Evolutionary conservation across 1,140 invertebrate genomes (phyloP).

Genomic region (Lordiphosa stackelbergi): DNA sequence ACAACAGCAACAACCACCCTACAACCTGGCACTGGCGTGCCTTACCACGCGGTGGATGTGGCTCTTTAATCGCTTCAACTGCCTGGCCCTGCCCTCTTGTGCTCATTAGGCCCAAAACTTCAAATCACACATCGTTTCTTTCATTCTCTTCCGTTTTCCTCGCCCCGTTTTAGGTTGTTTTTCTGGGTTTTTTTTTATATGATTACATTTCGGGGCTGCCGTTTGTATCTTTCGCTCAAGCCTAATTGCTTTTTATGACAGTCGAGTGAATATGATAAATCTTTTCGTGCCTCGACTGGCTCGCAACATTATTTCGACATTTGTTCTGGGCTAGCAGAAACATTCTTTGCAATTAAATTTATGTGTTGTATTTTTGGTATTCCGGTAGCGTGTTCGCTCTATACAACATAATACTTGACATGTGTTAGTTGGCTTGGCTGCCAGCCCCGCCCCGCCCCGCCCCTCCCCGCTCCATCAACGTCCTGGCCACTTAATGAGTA

Average conservation of each 20-base stretch:
- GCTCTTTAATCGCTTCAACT: slow-evolving; percentile 61
- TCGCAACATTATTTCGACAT: slow-evolving; percentile 71
- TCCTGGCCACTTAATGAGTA: slow-evolving; percentile 14
- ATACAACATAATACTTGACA: slow-evolving; percentile 53
- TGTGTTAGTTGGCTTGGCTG: slow-evolving; percentile 43
- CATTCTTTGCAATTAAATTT: slow-evolving; percentile 71
- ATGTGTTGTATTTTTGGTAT: slow-evolving; percentile 51
- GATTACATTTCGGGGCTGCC: slow-evolving; percentile 57
- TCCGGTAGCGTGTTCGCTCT: slow-evolving; percentile 34
- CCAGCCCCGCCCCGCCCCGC: slow-evolving; percentile 1
- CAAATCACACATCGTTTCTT: slow-evolving; percentile 61
- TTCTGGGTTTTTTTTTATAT: slow-evolving; percentile 41
- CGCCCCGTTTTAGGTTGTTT: slow-evolving; percentile 6
- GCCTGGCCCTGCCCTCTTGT: slow-evolving; percentile 20
- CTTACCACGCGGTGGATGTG: slow-evolving; percentile 30
- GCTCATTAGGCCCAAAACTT: slow-evolving; percentile 65
- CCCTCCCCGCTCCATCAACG: not conserved
- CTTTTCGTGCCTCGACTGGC: slow-evolving; percentile 38
- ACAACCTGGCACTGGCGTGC: slow-evolving; percentile 26
- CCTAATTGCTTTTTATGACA: slow-evolving; percentile 75
- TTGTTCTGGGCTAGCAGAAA: slow-evolving; percentile 56
- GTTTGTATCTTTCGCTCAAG: slow-evolving; percentile 49
- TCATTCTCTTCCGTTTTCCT: slow-evolving; percentile 31
- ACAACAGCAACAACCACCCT: slow-evolving; percentile 39
- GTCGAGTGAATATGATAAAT: slow-evolving; percentile 74